Evolutionary conservation across 2,113 vertebrate species (phyloP), one percentile per base, ranked within the genome.

Genomic region (Brachyistius frenatus): DNA sequence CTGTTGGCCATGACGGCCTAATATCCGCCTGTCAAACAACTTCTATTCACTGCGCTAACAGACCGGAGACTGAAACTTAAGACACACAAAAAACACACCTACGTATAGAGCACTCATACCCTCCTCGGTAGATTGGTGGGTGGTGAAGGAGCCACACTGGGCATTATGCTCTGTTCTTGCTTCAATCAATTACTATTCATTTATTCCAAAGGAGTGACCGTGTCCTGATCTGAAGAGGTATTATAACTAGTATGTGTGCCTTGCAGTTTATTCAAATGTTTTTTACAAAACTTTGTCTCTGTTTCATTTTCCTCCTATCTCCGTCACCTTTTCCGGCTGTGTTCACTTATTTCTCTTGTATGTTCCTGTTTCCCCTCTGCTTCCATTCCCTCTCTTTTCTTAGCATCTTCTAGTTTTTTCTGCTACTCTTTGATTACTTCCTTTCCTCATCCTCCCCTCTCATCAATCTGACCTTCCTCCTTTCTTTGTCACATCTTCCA

Each of bases 131-230:
- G 83, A 91, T 87, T 86, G 84, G 86, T 90, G 89, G 90, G 88
- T 85, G 88, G 71, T 86, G 84, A 85, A 89, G 86, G 88, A 88
- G 84, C 82, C 86, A 87, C 87, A 66, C 84, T 76, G 84, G 66
- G 86, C 84, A 90, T 90, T 82, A 84, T 89, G 81, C 65, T 14
- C 77, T 84, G 79, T 84, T 91, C 89, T 88, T 91, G 65, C 86
- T 79, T 83, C 84, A 91, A 92, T 93, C 91, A 93, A 90, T 91
- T 90, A 92, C 90, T 91, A 90, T 93, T 93, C 90, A 93, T 91
- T 83, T 91, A 86, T 90, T 90, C 87, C 70, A 87, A 89, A 91
- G 81, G 83, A 85, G 79, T 84, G 90, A 89, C 88, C 87, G 46
- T 81, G 80, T 56, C 78, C 86, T 89, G 86, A 89, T 89, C 86